Evolutionary conservation across 2,888 invertebrate genomes (phyloP).

Genomic region (Loripinus fragilis): DNA sequence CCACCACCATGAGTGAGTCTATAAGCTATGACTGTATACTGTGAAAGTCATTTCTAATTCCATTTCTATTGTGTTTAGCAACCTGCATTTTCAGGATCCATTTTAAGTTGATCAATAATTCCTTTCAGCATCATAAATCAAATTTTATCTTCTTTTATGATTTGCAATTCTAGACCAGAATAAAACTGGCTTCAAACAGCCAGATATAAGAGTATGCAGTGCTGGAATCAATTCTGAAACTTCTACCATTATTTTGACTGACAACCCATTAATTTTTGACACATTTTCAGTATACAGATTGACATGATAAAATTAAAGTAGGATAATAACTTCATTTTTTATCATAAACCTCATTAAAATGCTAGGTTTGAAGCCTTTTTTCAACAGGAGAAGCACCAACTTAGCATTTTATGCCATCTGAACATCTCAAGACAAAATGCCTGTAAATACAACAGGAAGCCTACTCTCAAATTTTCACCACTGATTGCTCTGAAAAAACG

Average conservation of each 20-base stretch:
- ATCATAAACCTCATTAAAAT: not conserved
- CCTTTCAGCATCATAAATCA: not conserved
- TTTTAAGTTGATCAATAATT: conserved; percentile 10
- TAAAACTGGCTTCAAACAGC: not conserved
- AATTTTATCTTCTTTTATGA: conserved; percentile 12
- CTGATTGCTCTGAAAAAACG: too few relatives aligned
- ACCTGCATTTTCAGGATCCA: too few relatives aligned
- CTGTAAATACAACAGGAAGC: too few relatives aligned
- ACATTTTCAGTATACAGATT: conserved; percentile 10
- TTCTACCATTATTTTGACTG: conserved; percentile 1
- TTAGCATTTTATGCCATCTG: too few relatives aligned
- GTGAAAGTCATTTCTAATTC: too few relatives aligned
- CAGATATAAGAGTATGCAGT: not conserved
- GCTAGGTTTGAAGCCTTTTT: not conserved
- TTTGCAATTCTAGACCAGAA: not conserved
- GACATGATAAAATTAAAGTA: conserved; percentile 1
- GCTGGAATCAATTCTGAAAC: not conserved
- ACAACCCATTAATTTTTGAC: conserved; percentile 16
- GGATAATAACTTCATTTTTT: conserved; percentile 12
- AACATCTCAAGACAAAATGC: too few relatives aligned
- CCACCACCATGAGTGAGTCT: too few relatives aligned
- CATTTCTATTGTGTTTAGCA: too few relatives aligned
- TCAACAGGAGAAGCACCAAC: too few relatives aligned
- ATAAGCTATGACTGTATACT: too few relatives aligned
- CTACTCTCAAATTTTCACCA: too few relatives aligned